A percentile compares a stretch with the other conserved stretches of the same genome.
Evolutionary conservation across 2,113 vertebrate species (phyloP).

Genomic region (Procavia capensis): DNA sequence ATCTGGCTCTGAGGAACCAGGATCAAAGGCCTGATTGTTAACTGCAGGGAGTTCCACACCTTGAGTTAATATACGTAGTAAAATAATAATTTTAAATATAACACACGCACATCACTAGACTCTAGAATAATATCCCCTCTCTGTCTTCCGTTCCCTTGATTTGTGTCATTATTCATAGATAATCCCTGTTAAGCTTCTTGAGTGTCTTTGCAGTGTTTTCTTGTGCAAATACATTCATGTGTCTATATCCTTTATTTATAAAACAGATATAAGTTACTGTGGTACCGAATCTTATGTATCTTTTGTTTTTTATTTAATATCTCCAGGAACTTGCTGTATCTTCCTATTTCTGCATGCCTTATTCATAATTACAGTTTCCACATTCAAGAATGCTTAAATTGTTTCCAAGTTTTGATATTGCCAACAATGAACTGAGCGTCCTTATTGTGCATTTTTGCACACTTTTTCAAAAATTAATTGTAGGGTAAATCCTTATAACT

Average conservation of each 20-base stretch:
- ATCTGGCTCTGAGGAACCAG: background rate
- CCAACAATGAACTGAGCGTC: background rate
- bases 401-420: background rate
- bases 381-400: background rate
- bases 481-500: background rate
- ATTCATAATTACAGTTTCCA: background rate
- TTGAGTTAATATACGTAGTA: background rate
- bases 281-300: background rate
- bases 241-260: background rate
- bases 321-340: background rate
- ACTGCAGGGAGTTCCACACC: background rate
- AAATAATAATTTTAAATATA: background rate
- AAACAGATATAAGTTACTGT: background rate
- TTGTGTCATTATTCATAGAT: background rate
- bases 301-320: conserved; percentile 12
- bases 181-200: background rate
- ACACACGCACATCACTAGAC: background rate
- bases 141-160: background rate
- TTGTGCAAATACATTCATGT: background rate
- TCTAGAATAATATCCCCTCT: background rate
- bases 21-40: background rate
- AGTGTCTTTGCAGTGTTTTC: background rate
- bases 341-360: background rate
- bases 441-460: background rate
- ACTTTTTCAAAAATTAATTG: conserved; percentile 9